Percentiles rank a stretch among this genome's conserved stretches.
phyloP scores from a whole-genome alignment of 2,888 invertebrate species.

The Caradrina clavipalpis region DNA sequence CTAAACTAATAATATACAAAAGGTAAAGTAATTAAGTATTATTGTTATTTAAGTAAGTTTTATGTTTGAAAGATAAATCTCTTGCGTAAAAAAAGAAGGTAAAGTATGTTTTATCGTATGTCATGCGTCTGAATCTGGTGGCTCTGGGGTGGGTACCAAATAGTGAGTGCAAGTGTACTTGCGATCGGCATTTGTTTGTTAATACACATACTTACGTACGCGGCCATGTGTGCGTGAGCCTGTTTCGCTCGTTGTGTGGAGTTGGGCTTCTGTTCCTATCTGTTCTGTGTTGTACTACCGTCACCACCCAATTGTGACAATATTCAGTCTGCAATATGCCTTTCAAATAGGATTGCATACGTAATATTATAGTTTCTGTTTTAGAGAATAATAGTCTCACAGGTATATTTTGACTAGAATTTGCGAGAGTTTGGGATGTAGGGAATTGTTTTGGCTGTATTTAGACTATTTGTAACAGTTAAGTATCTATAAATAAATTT shows the following conservation, averaged over 20 bases:
- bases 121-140: too few relatives aligned
- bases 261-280: conserved; percentile 1
- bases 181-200: too few relatives aligned
- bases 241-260: background rate
- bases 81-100: too few relatives aligned
- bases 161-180: background rate
- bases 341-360: conserved; percentile 46
- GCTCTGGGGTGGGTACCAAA: too few relatives aligned
- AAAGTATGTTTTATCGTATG: too few relatives aligned
- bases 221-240: too few relatives aligned
- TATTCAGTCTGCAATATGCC: conserved; percentile 55
- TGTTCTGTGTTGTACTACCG: background rate
- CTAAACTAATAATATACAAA: too few relatives aligned
- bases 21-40: too few relatives aligned
- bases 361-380: conserved; percentile 34
- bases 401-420: conserved; percentile 22
- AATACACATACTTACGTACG: too few relatives aligned
- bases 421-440: conserved; percentile 2
- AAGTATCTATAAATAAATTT: background rate
- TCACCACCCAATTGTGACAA: conserved; percentile 54
- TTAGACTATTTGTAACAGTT: background rate
- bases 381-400: conserved; percentile 7
- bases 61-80: too few relatives aligned
- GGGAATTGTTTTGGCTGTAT: conserved; percentile 13
- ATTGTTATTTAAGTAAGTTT: too few relatives aligned